Evolutionary conservation across 2,113 vertebrate genomes (phyloP), one percentile per base, ranked within the genome.

Genomic region (Sphaerodactylus townsendi): DNA sequence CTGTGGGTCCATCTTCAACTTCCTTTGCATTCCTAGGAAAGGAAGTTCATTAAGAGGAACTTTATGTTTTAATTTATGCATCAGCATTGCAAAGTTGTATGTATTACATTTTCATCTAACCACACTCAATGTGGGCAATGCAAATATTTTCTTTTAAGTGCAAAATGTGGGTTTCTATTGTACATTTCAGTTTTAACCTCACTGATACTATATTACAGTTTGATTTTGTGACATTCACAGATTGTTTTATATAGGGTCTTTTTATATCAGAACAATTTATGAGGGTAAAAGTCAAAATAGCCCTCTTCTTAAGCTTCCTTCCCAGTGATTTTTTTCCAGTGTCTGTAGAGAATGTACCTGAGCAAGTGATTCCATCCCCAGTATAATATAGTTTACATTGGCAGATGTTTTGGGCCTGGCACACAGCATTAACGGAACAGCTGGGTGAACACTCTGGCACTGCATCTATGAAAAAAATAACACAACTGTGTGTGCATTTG

Each of bases 311-410:
- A 28, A 23, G 11, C 37, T 70, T n/a, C 10, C 28, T 4, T 48
- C 25, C 2, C 15, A 50, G n/a, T 19, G 65, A 39, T 46, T 82
- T 5, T 66, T 83, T 48, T 25, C 2, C 59, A 62, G 3, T 75
- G 35, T 35, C 10, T 68, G n/a, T 68, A n/a, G 46, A 17, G 46
- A 0, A 65, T 93, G 90, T 92, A 99, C 98, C 97, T 95, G 92
- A 97, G 87, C 98, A 99, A 0, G 95, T 97, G 79, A 96, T 70
- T 5, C 98, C 98, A 0, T 99, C 98, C n/a, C 99, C 98, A 0
- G 96, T 84, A 1, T 98, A 98, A 56, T 96, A 90, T 0, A 96
- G 97, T 77, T 95, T 95, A 92, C 99, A 99, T 79, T 97, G 94
- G 28, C 99, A 99, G 0, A 95, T 97, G 94, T 96, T 98, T 89